Evolutionary conservation across 2,888 invertebrate species (phyloP), one percentile per base, ranked within the genome.

Genomic region (Ramazzottius varieornatus): DNA sequence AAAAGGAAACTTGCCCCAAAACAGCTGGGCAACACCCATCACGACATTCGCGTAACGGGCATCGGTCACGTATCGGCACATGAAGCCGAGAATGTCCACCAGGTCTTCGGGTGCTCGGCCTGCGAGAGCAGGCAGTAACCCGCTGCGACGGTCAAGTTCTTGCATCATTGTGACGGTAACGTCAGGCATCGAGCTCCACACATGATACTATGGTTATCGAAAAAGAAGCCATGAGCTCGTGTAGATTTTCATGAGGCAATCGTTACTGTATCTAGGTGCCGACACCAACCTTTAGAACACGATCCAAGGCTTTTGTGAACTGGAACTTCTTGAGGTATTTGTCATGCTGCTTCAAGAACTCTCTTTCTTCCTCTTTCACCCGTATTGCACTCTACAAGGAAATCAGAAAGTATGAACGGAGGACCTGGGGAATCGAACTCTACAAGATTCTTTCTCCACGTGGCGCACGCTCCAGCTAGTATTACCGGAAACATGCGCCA

Each of bases 101-200:
- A 90, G 76, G 1, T 82, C 81, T 68, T 82, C 81, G 65, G 83
- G 83, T 67, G 83, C 80, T 67, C 88, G 80, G 1, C 85, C 85
- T 63, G 82, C 81, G 63, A 93, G 77, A 0, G 91, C 89, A 68
- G 82, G 80, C 71, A 81, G 79, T 32, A 96, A 77, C 0, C 84
- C 86, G 73, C 84, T 83, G 66, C 92, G 81, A 71, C 86, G 69
- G n/a, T 86, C 83, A 68, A 94, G 78, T 76, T 93, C 93, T 73
- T 87, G 86, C 72, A 93, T 80, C 2, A 92, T 79, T 65, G 85
- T 82, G 34, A 88, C 83, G 1, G 88, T 84, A 33, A 83, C 80
- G 70, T 88, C 85, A 0, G 93, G 91, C 46, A 65, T 67, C 32
- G 66, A 65, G 2, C 46, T 54, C 46, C 40, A 33, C 1, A 66